Conservation (phyloP, 2,113 vertebrate genomes). For the Bufo bufo region DNA sequence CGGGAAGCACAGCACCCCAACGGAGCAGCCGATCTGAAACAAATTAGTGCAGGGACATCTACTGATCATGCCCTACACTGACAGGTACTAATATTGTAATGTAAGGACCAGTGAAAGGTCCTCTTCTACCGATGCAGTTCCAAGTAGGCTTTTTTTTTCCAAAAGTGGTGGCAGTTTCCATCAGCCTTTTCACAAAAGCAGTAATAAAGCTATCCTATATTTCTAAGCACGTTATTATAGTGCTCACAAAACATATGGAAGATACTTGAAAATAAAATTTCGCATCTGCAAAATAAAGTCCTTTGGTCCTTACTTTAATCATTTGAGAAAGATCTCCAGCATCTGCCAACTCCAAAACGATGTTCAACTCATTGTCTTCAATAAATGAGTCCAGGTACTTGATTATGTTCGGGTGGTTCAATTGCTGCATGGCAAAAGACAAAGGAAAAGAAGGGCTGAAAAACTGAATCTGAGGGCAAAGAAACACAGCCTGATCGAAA, state of each 20-base stretch:
- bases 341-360: constrained; percentile 81
- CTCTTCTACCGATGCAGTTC: too few relatives aligned
- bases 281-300: background rate
- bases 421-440: constrained; percentile 70
- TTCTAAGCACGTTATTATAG: background rate
- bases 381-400: constrained; percentile 86
- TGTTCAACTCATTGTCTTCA: constrained; percentile 84
- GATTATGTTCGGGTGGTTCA: constrained; percentile 86
- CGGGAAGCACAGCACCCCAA: too few relatives aligned
- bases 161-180: background rate
- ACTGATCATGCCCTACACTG: too few relatives aligned
- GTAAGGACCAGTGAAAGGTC: too few relatives aligned
- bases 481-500: background rate
- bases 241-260: background rate
- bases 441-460: constrained; percentile 53
- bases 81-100: too few relatives aligned
- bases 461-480: background rate
- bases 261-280: background rate
- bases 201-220: background rate
- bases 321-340: constrained; percentile 84
- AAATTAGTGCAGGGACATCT: too few relatives aligned
- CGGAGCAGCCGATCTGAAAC: too few relatives aligned
- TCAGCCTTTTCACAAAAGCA: background rate
- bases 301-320: constrained; percentile 78
- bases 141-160: too few relatives aligned